Evolutionary conservation across 2,113 vertebrate species (phyloP).

Genomic region (Lutjanus erythropterus): DNA sequence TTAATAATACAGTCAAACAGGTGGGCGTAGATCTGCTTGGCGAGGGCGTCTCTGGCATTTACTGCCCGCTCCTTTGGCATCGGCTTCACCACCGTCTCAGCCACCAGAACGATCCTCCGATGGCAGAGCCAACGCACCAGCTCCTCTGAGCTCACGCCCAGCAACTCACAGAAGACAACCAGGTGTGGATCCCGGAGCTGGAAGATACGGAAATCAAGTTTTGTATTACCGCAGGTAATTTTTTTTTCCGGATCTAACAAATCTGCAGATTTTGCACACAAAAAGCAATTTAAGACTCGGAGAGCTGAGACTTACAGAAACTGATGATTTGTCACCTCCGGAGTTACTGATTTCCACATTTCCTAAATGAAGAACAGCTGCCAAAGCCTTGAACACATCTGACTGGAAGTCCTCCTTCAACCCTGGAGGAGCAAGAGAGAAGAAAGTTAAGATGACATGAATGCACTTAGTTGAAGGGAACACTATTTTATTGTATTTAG

Average conservation of each 20-base stretch:
- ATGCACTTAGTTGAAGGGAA: too few relatives aligned
- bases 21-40: slow-evolving; percentile 96
- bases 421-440: slow-evolving; percentile 80
- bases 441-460: neutral
- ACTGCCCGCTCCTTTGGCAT: slow-evolving; percentile 87
- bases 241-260: neutral
- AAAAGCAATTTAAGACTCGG: neutral
- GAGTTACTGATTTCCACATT: slow-evolving; percentile 88
- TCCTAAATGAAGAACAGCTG: slow-evolving; percentile 94
- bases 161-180: slow-evolving; percentile 89
- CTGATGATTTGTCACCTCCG: slow-evolving; percentile 89
- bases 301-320: slow-evolving; percentile 85
- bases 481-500: too few relatives aligned
- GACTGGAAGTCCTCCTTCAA: slow-evolving; percentile 91
- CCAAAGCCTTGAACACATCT: slow-evolving; percentile 92
- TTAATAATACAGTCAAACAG: slow-evolving; percentile 93
- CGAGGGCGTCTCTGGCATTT: slow-evolving; percentile 92
- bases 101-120: slow-evolving; percentile 88
- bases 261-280: too few relatives aligned
- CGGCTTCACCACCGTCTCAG: slow-evolving; percentile 92
- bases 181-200: slow-evolving; percentile 90
- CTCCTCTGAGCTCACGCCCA: slow-evolving; percentile 80
- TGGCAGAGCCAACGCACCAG: slow-evolving; percentile 91
- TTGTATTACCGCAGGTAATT: slow-evolving; percentile 2
- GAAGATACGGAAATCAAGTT: neutral